Conservation (phyloP, 2,888 invertebrate species). For the Torymus aiolomorphi region DNA sequence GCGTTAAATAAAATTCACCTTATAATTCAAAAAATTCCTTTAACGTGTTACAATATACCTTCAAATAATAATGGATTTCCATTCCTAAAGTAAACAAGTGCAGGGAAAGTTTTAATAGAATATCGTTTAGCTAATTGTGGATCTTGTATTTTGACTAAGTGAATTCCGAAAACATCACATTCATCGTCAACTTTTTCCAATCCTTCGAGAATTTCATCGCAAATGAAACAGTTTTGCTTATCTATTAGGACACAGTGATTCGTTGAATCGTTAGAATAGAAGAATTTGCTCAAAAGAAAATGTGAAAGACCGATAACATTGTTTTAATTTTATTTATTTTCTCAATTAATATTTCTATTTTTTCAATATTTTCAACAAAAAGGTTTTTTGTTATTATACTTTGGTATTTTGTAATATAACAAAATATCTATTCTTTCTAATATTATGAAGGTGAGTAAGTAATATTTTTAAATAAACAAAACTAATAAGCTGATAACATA, state of each 20-base stretch:
- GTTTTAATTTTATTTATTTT: not conserved
- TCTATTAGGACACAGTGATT: conserved; percentile 77
- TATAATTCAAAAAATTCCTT: conserved; percentile 2
- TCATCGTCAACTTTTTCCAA: conserved; percentile 93
- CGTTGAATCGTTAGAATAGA: no score
- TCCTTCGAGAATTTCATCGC: conserved; percentile 92
- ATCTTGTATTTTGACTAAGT: conserved; percentile 95
- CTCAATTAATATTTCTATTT: no score
- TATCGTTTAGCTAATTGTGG: conserved; percentile 93
- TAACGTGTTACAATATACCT: conserved; percentile 71
- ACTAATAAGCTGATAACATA: no score
- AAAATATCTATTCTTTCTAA: no score
- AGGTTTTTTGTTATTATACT: no score
- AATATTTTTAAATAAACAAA: no score
- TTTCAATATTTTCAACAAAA: no score
- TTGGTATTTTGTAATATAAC: no score
- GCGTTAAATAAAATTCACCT: not conserved
- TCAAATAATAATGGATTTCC: conserved; percentile 80
- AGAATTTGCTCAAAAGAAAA: not conserved
- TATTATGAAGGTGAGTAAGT: no score
- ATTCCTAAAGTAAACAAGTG: conserved; percentile 92
- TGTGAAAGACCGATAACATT: not conserved
- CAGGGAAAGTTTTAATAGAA: conserved; percentile 95
- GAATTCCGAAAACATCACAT: conserved; percentile 93
- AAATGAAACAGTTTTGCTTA: conserved; percentile 93